These are phyloP conservation scores for Tenebrio molitor DNA, from an alignment of 1,140 invertebrate species.

Conservation along the genomic window DNA sequence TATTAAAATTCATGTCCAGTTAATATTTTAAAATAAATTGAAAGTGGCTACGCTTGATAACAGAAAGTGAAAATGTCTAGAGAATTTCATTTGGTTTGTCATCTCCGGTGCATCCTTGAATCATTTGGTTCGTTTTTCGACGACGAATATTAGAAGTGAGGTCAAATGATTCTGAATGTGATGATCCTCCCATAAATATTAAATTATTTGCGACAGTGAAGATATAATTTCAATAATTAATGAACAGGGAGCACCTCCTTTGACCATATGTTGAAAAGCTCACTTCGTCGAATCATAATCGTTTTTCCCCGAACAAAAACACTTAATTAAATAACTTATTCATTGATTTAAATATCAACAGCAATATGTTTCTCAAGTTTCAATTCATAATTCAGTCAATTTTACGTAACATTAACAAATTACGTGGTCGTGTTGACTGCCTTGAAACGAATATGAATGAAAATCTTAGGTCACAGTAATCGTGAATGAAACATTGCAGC, in stretches of 20 bases:
- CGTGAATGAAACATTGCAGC: slow-evolving; percentile 35
- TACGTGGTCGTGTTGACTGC: slow-evolving; percentile 46
- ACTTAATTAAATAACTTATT: slow-evolving; percentile 35
- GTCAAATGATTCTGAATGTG: not conserved
- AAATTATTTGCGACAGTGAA: not conserved
- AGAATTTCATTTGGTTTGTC: too few species aligned
- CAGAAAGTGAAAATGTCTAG: too few species aligned
- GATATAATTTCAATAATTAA: not conserved
- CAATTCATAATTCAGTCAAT: slow-evolving; percentile 42
- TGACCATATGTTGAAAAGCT: slow-evolving; percentile 18
- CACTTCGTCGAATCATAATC: slow-evolving; percentile 35
- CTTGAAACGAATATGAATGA: slow-evolving; percentile 47
- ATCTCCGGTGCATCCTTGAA: too few species aligned
- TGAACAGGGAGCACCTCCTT: not conserved
- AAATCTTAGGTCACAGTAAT: slow-evolving; percentile 40
- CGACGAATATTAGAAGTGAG: too few species aligned
- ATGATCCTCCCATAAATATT: not conserved
- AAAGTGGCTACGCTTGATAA: not conserved
- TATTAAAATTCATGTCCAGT: not conserved
- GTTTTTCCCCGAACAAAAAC: slow-evolving; percentile 12
- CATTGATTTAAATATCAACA: slow-evolving; percentile 43
- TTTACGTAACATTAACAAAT: slow-evolving; percentile 45
- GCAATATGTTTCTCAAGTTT: slow-evolving; percentile 39
- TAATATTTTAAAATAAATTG: not conserved
- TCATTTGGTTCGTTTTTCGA: too few species aligned